These are phyloP conservation scores for Ricordea florida DNA, from an alignment of 92 coral and sea anemone species.

Conservation along the genomic window DNA sequence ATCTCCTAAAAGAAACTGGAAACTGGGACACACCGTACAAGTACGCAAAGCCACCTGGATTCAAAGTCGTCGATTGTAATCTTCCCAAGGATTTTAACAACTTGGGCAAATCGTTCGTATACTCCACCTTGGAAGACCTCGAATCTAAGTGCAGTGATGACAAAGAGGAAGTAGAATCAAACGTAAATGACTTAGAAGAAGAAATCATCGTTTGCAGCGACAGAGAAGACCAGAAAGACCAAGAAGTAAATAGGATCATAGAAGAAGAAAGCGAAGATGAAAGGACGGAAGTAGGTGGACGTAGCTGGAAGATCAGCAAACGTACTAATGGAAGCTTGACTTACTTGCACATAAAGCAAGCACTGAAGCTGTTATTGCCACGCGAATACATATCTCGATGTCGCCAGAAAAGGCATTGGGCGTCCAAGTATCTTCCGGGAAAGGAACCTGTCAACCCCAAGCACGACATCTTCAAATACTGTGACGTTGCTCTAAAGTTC, in stretches of 20 bases:
- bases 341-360: conserved; percentile 32
- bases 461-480: conserved; percentile 23
- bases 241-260: neutral
- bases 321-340: neutral
- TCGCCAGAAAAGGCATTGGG: conserved; percentile 36
- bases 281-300: neutral
- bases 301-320: conserved; percentile 29
- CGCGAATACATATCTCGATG: conserved; percentile 19
- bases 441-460: conserved; percentile 28
- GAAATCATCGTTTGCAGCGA: neutral
- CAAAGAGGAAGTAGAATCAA: neutral
- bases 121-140: neutral
- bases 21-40: conserved; percentile 42
- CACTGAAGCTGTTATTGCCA: conserved; percentile 25
- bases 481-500: conserved; percentile 14
- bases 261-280: neutral
- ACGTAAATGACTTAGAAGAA: neutral
- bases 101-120: neutral
- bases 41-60: conserved; percentile 19
- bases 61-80: conserved; percentile 3
- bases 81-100: conserved; percentile 28
- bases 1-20: conserved; percentile 17
- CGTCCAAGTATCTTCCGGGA: conserved; percentile 42
- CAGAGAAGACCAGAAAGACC: neutral
- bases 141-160: neutral